Percentiles rank a stretch among this genome's conserved stretches.
phyloP scores from a whole-genome alignment of 2,888 invertebrate species.

The Balanococcus diminutus region DNA sequence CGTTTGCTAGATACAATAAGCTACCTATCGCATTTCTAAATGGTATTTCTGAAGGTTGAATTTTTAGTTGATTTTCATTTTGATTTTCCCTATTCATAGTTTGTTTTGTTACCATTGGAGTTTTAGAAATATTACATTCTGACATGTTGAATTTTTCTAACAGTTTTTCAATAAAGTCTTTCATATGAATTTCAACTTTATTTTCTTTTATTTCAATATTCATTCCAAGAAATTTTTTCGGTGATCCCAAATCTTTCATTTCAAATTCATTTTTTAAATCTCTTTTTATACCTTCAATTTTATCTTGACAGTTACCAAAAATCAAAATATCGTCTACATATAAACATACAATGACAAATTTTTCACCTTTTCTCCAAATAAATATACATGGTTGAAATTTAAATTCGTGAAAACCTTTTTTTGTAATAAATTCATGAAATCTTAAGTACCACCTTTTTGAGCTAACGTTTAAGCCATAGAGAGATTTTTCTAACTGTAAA shows the following conservation, averaged over 20 bases:
- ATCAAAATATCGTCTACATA: slow-evolving; percentile 14
- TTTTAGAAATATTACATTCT: not conserved
- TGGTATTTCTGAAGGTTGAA: not conserved
- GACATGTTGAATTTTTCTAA: not conserved
- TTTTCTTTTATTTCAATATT: not conserved
- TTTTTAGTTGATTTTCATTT: not conserved
- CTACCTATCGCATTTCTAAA: not conserved
- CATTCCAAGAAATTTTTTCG: too few relatives aligned
- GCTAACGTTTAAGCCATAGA: not conserved
- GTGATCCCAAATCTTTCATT: too few relatives aligned
- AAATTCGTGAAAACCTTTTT: too few relatives aligned
- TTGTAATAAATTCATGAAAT: too few relatives aligned
- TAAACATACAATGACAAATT: not conserved
- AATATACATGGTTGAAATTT: not conserved
- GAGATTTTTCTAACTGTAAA: not conserved
- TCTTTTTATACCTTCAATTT: not conserved
- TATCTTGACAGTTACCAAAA: not conserved
- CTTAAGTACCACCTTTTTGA: not conserved
- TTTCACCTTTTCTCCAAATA: not conserved
- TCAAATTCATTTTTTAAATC: too few relatives aligned
- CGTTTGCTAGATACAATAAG: not conserved
- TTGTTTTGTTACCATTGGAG: not conserved
- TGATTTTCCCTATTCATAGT: not conserved
- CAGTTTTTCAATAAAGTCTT: not conserved
- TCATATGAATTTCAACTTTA: not conserved